phyloP scores from a whole-genome alignment of 2,797 vertebrate genomes.

The Hippocampus kuda region DNA sequence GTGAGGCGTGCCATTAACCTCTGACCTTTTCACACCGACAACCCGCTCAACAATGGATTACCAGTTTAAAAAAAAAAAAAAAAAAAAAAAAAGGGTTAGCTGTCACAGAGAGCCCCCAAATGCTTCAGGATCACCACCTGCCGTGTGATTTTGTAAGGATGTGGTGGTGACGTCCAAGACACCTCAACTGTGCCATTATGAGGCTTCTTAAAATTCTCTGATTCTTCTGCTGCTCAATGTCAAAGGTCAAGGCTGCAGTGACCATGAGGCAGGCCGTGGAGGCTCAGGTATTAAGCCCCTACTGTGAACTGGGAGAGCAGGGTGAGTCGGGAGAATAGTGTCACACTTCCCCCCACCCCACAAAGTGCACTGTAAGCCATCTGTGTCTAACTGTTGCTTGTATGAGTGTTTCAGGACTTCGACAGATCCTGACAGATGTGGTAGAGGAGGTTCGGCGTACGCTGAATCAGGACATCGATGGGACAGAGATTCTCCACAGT shows the following conservation, averaged over 20 bases:
- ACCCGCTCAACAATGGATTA: conserved; percentile 20
- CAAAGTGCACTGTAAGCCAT: rapidly evolving
- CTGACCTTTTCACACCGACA: conserved; percentile 28
- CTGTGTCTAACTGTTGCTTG: not conserved
- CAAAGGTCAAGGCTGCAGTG: conserved; percentile 23
- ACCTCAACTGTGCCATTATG: too few species aligned
- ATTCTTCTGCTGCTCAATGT: conserved; percentile 16
- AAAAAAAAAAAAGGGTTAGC: not conserved
- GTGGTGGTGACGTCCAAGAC: not conserved
- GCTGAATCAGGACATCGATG: conserved; percentile 71
- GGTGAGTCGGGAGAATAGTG: conserved; percentile 43
- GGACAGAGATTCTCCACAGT: conserved; percentile 72
- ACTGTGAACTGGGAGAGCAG: conserved; percentile 55
- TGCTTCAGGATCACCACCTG: not conserved
- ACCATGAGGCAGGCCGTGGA: conserved; percentile 63
- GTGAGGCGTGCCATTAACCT: conserved; percentile 36
- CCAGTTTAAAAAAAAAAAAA: not conserved
- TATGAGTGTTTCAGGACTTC: conserved; percentile 63
- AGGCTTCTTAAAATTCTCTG: conserved; percentile 8
- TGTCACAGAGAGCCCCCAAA: not conserved
- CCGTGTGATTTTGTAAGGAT: not conserved
- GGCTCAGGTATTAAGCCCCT: conserved; percentile 46
- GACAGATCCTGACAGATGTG: conserved; percentile 75
- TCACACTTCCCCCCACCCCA: not conserved
- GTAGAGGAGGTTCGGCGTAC: conserved; percentile 77